Percentiles rank a stretch among this genome's conserved stretches.
phyloP scores from a whole-genome alignment of 2,888 invertebrate species.

The Glaucopsyche alexis region DNA sequence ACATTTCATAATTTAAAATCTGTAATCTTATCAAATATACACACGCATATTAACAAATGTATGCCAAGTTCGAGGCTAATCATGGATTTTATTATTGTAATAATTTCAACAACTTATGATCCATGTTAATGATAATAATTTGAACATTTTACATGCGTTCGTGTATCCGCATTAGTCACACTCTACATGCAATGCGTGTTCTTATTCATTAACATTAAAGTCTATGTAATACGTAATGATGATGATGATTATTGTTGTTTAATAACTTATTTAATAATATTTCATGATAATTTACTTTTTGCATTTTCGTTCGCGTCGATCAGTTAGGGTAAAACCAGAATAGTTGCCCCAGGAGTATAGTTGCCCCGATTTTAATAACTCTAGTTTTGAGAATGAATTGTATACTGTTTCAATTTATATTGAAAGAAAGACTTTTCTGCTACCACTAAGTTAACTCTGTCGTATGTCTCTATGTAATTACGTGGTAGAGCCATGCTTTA shows the following conservation, averaged over 20 bases:
- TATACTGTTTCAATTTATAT: too few relatives aligned
- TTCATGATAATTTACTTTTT: too few relatives aligned
- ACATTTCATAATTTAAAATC: not conserved
- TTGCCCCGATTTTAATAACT: too few relatives aligned
- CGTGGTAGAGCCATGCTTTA: too few relatives aligned
- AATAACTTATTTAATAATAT: conserved; percentile 2
- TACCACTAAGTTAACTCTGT: too few relatives aligned
- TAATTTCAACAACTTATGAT: not conserved
- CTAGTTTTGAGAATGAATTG: too few relatives aligned
- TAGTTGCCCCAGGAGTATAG: too few relatives aligned
- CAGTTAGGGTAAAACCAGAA: too few relatives aligned
- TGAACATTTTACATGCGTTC: conserved; percentile 2
- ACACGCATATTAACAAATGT: not conserved
- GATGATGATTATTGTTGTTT: not conserved
- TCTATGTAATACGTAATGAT: not conserved
- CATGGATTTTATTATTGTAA: conserved; percentile 4
- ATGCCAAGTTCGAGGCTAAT: conserved; percentile 2
- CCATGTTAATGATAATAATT: conserved; percentile 8
- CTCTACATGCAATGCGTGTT: conserved; percentile 15
- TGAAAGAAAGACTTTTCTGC: too few relatives aligned
- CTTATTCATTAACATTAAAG: not conserved
- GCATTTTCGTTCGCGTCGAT: too few relatives aligned
- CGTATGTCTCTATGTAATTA: too few relatives aligned
- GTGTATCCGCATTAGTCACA: conserved; percentile 12
- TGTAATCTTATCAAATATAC: not conserved